A percentile compares a stretch with the other conserved stretches of the same genome.
These are phyloP conservation scores for Plectropomus leopardus DNA, from an alignment of 2,113 vertebrate genomes.

Conservation along the genomic window DNA sequence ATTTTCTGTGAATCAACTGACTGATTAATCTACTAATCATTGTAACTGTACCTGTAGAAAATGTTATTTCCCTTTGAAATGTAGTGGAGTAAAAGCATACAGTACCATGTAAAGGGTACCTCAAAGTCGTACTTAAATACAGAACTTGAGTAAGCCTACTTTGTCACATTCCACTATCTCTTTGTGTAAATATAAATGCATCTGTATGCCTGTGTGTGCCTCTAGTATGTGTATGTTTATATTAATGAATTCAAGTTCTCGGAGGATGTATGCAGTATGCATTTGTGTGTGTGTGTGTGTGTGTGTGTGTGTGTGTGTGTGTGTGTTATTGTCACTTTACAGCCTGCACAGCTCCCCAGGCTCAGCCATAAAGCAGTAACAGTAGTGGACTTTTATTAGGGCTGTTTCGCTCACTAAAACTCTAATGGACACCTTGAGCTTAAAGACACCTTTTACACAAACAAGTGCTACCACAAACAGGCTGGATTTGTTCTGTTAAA, in stretches of 20 bases:
- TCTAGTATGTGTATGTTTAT: not conserved
- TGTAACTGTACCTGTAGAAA: no score
- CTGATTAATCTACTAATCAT: no score
- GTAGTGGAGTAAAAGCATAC: no score
- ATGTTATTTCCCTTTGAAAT: no score
- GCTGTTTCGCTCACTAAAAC: slow-evolving; percentile 38
- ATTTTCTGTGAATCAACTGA: no score
- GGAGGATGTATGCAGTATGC: not conserved
- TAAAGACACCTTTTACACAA: slow-evolving; percentile 32
- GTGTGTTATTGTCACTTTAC: slow-evolving; percentile 36
- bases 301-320: slow-evolving; percentile 4
- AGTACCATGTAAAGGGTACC: no score
- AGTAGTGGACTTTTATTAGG: slow-evolving; percentile 35
- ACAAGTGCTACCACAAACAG: slow-evolving; percentile 17
- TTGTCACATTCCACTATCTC: no score
- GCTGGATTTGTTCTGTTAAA: not conserved
- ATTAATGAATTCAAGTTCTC: no score
- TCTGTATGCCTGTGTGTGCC: no score
- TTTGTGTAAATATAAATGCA: not conserved
- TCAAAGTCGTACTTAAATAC: no score
- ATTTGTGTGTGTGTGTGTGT: slow-evolving; percentile 7
- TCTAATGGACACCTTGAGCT: slow-evolving; percentile 38
- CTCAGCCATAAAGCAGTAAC: slow-evolving; percentile 47
- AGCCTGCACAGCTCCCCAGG: slow-evolving; percentile 31
- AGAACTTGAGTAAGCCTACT: no score